Percentiles rank a stretch among this genome's conserved stretches.
These are phyloP conservation scores for Zalophus californianus DNA, from an alignment of 2,797 vertebrate genomes.

Conservation along the genomic window DNA sequence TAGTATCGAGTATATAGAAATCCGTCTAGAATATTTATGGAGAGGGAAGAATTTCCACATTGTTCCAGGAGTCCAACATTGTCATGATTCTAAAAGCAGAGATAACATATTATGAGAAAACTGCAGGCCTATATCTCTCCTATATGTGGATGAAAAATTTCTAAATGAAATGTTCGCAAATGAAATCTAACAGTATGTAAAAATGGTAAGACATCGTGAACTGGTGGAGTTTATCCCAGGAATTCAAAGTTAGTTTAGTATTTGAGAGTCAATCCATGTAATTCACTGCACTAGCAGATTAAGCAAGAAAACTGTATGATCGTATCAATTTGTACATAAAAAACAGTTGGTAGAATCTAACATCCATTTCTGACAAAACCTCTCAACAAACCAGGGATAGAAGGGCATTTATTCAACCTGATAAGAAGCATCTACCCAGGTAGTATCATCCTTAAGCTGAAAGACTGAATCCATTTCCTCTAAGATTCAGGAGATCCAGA, in stretches of 20 bases:
- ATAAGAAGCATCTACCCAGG: not conserved
- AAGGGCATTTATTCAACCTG: not conserved
- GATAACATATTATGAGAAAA: not conserved
- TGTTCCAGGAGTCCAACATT: not conserved
- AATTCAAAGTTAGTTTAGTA: not conserved
- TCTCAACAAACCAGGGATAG: not conserved
- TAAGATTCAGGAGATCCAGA: not conserved
- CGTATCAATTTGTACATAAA: not conserved
- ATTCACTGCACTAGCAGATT: not conserved
- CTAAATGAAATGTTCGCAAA: not conserved
- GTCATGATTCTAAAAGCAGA: not conserved
- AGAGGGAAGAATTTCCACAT: not conserved
- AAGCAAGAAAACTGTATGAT: not conserved
- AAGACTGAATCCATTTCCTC: not conserved
- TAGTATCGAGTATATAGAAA: not conserved
- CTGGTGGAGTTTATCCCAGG: not conserved
- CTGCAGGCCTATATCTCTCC: not conserved
- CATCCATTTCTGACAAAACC: not conserved
- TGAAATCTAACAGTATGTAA: not conserved
- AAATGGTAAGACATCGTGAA: not conserved
- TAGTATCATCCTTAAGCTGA: not conserved
- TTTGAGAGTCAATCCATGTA: not conserved
- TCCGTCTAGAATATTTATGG: not conserved
- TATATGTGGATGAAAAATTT: not conserved
- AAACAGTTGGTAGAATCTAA: not conserved